Conservation (phyloP, 2,797 vertebrate genomes). For the Mastacembelus armatus region DNA sequence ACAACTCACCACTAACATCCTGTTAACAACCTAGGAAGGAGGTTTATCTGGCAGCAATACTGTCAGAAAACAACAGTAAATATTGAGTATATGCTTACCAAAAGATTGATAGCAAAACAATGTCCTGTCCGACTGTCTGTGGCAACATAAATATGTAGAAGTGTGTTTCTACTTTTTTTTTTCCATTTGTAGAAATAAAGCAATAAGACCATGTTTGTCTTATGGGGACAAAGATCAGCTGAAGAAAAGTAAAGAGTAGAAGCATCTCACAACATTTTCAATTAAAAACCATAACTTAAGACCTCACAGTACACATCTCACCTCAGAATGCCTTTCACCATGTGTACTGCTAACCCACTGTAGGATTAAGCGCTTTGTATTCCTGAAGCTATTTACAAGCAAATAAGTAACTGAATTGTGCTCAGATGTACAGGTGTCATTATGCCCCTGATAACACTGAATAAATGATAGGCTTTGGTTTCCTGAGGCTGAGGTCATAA, state of each 20-base stretch:
- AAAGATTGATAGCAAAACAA: neutral
- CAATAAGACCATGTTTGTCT: conserved; percentile 16
- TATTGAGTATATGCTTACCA: neutral
- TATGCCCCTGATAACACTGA: conserved; percentile 18
- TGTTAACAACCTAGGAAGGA: neutral
- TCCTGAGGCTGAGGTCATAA: conserved; percentile 16
- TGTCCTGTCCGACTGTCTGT: neutral
- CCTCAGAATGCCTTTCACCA: conserved; percentile 6
- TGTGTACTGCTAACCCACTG: neutral
- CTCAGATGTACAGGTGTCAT: conserved; percentile 15
- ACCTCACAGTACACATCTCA: neutral
- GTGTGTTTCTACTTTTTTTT: neutral
- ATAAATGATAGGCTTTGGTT: conserved; percentile 13
- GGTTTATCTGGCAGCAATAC: neutral
- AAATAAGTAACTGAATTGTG: conserved; percentile 1
- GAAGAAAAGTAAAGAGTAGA: conserved; percentile 1
- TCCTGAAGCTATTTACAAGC: conserved; percentile 16
- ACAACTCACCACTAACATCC: neutral
- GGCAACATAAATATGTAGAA: conserved; percentile 1
- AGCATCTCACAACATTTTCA: conserved; percentile 19
- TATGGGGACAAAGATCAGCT: conserved; percentile 10
- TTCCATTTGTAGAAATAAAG: neutral
- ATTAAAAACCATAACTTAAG: neutral
- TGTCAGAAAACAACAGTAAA: neutral
- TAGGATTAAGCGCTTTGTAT: conserved; percentile 5